Evolutionary conservation across 2,888 invertebrate species (phyloP).

Genomic region (Podotricha telesiphe): DNA sequence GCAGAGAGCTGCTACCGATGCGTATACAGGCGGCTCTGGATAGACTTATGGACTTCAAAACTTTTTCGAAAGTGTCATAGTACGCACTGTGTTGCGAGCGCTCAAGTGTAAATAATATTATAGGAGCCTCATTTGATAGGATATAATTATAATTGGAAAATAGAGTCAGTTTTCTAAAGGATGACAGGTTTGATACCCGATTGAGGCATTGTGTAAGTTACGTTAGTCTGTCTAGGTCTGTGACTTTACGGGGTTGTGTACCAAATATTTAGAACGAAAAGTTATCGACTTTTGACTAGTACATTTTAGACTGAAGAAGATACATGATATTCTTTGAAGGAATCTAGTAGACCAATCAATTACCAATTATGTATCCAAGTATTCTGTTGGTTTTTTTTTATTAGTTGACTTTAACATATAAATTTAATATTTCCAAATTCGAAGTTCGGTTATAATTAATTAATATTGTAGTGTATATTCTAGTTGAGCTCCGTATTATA

Average conservation of each 20-base stretch:
- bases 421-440: not conserved
- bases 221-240: not conserved
- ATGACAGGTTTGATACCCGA: not conserved
- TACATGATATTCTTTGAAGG: not conserved
- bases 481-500: too few relatives aligned
- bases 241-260: not conserved
- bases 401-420: not conserved
- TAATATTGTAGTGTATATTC: not conserved
- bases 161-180: constrained; percentile 1
- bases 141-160: constrained; percentile 19
- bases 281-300: not conserved
- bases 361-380: not conserved
- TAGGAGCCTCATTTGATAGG: constrained; percentile 39
- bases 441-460: not conserved
- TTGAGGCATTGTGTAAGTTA: not conserved
- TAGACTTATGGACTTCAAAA: constrained; percentile 51
- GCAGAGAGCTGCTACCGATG: constrained; percentile 78
- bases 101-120: constrained; percentile 66
- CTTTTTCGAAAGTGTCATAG: constrained; percentile 80
- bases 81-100: constrained; percentile 79
- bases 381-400: not conserved
- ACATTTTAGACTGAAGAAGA: not conserved
- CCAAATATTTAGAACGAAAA: constrained; percentile 6
- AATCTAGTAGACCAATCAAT: not conserved
- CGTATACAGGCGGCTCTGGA: constrained; percentile 75